Percentiles rank a stretch among this genome's conserved stretches.
These are phyloP conservation scores for Philaenus spumarius DNA, from an alignment of 1,140 invertebrate genomes.

Conservation along the genomic window DNA sequence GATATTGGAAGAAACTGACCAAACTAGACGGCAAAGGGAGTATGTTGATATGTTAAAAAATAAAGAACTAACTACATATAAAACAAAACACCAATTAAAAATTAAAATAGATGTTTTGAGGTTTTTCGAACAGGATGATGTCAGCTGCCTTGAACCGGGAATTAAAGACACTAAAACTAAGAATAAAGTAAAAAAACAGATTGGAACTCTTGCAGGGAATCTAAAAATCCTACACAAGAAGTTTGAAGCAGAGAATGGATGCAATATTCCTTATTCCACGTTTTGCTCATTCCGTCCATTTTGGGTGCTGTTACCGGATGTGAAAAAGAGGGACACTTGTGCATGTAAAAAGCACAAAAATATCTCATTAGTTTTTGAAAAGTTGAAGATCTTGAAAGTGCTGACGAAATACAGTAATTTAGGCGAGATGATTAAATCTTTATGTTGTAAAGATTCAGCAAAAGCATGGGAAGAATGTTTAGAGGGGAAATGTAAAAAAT, in stretches of 20 bases:
- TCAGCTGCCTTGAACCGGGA: slow-evolving; percentile 16
- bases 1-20: too few species aligned
- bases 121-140: slow-evolving; percentile 22
- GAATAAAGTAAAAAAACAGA: slow-evolving; percentile 19
- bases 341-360: slow-evolving; percentile 19
- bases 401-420: too few species aligned
- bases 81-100: slow-evolving; percentile 17
- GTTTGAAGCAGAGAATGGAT: slow-evolving; percentile 14
- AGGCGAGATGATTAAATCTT: too few species aligned
- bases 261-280: slow-evolving; percentile 11
- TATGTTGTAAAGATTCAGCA: too few species aligned
- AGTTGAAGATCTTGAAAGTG: too few species aligned
- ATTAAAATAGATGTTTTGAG: slow-evolving; percentile 18
- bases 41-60: too few species aligned
- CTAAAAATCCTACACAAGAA: slow-evolving; percentile 16
- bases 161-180: slow-evolving; percentile 13
- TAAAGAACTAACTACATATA: background rate
- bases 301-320: slow-evolving; percentile 13
- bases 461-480: too few species aligned
- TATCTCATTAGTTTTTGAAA: too few species aligned
- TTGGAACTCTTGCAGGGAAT: background rate
- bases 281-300: slow-evolving; percentile 16
- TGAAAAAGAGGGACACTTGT: slow-evolving; percentile 16
- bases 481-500: too few species aligned
- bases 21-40: too few species aligned